These are phyloP conservation scores for Phrixothrix hirtus DNA, from an alignment of 2,888 invertebrate genomes.

Conservation along the genomic window DNA sequence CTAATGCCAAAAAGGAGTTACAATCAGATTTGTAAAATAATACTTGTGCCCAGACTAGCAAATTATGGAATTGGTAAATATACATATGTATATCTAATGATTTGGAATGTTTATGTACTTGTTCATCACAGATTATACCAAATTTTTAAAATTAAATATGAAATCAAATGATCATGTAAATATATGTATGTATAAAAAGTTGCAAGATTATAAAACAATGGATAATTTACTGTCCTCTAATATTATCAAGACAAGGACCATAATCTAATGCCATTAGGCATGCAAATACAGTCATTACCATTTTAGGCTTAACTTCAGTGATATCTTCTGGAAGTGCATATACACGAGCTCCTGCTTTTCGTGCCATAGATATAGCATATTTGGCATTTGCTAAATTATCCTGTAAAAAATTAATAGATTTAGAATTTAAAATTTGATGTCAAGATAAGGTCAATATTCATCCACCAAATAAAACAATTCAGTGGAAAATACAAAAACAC, in stretches of 20 bases:
- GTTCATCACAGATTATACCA: conserved; percentile 39
- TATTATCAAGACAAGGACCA: conserved; percentile 80
- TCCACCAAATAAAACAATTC: background rate
- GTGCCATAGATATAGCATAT: conserved; percentile 97
- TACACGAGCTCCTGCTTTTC: conserved; percentile 95
- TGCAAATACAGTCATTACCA: conserved; percentile 99
- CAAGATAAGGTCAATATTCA: background rate
- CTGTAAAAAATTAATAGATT: conserved; percentile 61
- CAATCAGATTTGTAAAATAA: conserved; percentile 7
- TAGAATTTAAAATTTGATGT: background rate
- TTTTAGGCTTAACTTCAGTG: conserved; percentile 95
- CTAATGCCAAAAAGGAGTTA: conserved; percentile 2
- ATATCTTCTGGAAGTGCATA: conserved; percentile 99
- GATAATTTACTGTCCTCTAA: conserved; percentile 22
- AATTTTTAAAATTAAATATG: conserved; percentile 28
- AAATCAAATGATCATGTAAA: conserved; percentile 9
- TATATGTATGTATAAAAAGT: conserved; percentile 2
- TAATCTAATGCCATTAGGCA: conserved; percentile 98
- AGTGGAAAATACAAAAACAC: no score
- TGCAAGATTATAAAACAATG: background rate
- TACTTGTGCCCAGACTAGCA: conserved; percentile 19
- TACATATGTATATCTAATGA: conserved; percentile 21
- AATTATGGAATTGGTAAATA: conserved; percentile 20
- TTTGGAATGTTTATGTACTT: conserved; percentile 30
- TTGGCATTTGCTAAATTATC: conserved; percentile 97